Evolutionary conservation across 2,797 vertebrate species (phyloP), one percentile per base, ranked within the genome.

Genomic region (Anabacerthia variegaticeps): DNA sequence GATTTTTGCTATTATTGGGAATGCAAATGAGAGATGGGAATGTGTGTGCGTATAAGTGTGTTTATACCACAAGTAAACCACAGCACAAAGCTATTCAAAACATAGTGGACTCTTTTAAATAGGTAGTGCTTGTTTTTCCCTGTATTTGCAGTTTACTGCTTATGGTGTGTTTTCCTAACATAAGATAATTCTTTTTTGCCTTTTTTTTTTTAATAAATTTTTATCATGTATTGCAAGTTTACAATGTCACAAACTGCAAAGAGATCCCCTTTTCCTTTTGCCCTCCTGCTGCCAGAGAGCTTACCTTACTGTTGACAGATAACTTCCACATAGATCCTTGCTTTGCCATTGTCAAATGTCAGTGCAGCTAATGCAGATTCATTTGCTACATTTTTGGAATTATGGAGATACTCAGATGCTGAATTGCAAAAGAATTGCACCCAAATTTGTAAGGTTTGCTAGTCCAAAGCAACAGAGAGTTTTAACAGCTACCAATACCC

Each of bases 1-100:
- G 93, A 95, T 96, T 97, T 97, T 97, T 96, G 82, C 95, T 97
- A 16, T 97, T 97, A 41, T 88, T 93, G 69, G 68, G 89, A 84
- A 56, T 30, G 65, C 32, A 90, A 92, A 55, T 73, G 67, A 93
- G 43, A 43, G 66, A 63, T 76, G 79, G 72, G 72, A 66, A 88
- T 32, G 59, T 43, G 59, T 78, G 65, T 80, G 43, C 2, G 2
- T 62, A 11, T 41, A 21, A 36, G 3, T 65, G 49, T 68, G 28
- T 62, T 80, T 84, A 63, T 71, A 67, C n/a, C 37, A 39, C 22
- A 41, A 68, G 78, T 41, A 85, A 94, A 41, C 22, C 16, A 21
- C 66, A 32, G 62, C 46, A 91, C n/a, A 66, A 81, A 41, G 7
- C 7, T 51, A 83, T 44, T 48, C 49, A 81, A 62, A 75, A 12